phyloP scores from a whole-genome alignment of 30 jellyfish, hydroid and myxozoan species.

The Haliclystus octoradiatus region DNA sequence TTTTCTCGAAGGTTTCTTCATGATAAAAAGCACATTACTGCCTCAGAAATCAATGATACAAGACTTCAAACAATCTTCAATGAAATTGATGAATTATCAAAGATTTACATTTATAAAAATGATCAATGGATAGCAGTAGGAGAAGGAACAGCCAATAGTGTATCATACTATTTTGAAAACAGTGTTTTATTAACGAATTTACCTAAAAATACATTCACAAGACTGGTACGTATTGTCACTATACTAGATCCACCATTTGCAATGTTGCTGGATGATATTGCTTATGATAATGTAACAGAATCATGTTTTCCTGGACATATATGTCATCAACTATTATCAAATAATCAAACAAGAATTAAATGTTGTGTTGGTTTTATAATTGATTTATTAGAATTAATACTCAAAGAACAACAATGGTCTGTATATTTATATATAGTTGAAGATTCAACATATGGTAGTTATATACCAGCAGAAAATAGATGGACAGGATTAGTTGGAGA shows the following conservation, averaged over 20 bases:
- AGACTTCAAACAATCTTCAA: not conserved
- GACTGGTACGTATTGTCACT: conserved; percentile 5
- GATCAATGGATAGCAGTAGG: not conserved
- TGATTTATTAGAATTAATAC: conserved; percentile 34
- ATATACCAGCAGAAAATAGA: not conserved
- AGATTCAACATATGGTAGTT: conserved; percentile 47
- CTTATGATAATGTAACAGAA: not conserved
- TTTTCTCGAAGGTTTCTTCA: too few species aligned
- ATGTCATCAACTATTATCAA: not conserved
- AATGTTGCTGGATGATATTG: not conserved
- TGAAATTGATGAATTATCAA: not conserved
- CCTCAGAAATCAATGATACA: not conserved
- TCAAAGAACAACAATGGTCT: conserved; percentile 13
- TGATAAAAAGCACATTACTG: not conserved
- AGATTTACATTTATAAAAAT: too few species aligned
- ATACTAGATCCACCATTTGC: conserved; percentile 13
- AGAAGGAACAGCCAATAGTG: not conserved
- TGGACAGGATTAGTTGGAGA: conserved; percentile 72
- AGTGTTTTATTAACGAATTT: not conserved
- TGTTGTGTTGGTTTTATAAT: conserved; percentile 54
- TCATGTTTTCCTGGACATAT: conserved; percentile 9
- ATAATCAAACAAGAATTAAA: not conserved
- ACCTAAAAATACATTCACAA: not conserved
- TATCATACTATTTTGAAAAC: not conserved
- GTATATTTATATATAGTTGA: conserved; percentile 35